Evolutionary conservation across 2,888 invertebrate genomes (phyloP), one percentile per base, ranked within the genome.

Genomic region (Sinelater perroti): DNA sequence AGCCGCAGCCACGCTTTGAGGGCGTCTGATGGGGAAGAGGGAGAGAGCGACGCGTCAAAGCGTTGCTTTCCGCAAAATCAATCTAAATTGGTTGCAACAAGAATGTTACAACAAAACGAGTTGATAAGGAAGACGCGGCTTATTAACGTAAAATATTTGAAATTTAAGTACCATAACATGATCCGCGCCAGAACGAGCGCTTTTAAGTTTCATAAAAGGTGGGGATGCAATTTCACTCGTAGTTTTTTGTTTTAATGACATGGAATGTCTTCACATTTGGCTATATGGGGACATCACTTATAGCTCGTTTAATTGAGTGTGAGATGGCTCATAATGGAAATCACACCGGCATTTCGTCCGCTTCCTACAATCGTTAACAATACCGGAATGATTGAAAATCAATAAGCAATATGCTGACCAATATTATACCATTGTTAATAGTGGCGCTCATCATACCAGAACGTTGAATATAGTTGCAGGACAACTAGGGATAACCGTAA

Each of bases 241-340:
- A n/a, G n/a, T n/a, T n/a, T n/a, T n/a, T 38, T 38, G 10, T 3
- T 2, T 4, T n/a, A 17, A 18, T 20, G 11, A 8, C n/a, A 28
- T n/a, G n/a, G n/a, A n/a, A 20, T 36, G 28, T 36, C 28, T 30
- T 33, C 8, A 11, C 28, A 26, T 53, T 40, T 40, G 40, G 40
- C 40, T 52, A 11, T 20, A 14, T 28, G 31, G 21, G 52, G 52
- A 33, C 42, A 52, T 18, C 18, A 52, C 24, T 52, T 52, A 47
- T 46, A 54, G 33, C 16, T 35, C 21, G 50, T 33, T 24, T 56
- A 64, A 64, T 62, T 62, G 58, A 50, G 57, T 33, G 44, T 45
- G 49, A 60, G 60, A 62, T 60, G 28, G 56, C 54, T 38, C 24
- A 59, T 53, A 52, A 52, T 52, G 42, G 16, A 52, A 61, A 56